Evolutionary conservation across 2,113 vertebrate genomes (phyloP).

Genomic region (Terrapene triunguis): DNA sequence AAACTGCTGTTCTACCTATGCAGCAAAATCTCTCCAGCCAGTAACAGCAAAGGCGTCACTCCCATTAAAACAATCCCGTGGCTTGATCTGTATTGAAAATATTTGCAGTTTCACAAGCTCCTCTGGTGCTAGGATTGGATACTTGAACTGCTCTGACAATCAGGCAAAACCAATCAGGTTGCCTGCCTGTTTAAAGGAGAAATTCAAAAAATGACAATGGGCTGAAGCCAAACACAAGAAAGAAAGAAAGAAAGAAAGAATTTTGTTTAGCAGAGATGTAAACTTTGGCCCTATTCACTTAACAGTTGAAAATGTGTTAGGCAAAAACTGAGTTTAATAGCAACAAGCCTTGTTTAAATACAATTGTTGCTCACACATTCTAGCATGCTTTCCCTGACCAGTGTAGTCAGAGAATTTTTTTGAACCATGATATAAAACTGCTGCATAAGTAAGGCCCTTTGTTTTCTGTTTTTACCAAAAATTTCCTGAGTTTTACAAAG

Average conservation of each 20-base stretch:
- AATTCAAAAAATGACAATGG: neutral
- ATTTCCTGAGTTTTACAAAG: neutral
- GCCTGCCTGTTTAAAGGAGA: neutral
- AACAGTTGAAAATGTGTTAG: neutral
- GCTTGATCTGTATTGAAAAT: neutral
- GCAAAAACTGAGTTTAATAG: neutral
- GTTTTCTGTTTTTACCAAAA: neutral
- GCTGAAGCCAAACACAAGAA: too few species aligned
- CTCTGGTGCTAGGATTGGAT: neutral
- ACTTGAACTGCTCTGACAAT: neutral
- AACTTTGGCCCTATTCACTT: neutral
- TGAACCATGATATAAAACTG: neutral
- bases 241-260: neutral
- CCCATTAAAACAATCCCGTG: neutral
- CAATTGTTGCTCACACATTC: neutral
- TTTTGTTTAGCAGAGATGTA: neutral
- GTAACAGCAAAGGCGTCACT: neutral
- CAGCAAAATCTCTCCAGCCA: neutral
- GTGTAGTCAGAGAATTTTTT: neutral
- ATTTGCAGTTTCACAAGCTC: neutral
- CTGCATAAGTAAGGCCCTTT: neutral
- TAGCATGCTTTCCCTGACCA: neutral
- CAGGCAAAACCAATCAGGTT: neutral
- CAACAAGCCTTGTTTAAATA: neutral
- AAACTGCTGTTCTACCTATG: neutral